Percentiles rank a stretch among this genome's conserved stretches.
These are phyloP conservation scores for Rosalia funebris DNA, from an alignment of 2,888 invertebrate genomes.

Conservation along the genomic window DNA sequence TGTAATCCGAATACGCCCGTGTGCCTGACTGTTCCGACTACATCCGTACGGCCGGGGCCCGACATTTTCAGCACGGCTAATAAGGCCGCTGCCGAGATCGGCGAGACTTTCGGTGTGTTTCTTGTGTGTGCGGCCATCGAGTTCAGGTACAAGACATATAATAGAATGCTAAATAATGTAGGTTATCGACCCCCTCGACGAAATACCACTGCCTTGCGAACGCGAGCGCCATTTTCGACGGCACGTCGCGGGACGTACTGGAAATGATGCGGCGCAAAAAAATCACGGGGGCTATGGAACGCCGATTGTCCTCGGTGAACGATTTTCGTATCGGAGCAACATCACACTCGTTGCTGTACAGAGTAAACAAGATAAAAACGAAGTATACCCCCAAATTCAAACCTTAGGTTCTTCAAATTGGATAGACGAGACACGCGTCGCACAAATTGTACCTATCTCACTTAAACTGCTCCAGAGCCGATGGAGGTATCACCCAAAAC, in stretches of 20 bases:
- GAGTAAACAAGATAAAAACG: too few species aligned
- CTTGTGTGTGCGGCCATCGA: conserved; percentile 53
- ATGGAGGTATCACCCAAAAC: too few species aligned
- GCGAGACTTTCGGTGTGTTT: conserved; percentile 41
- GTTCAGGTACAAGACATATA: conserved; percentile 59
- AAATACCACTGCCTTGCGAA: conserved; percentile 24
- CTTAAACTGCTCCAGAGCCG: too few species aligned
- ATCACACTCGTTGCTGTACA: too few species aligned
- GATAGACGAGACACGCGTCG: too few species aligned
- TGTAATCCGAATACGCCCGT: conserved; percentile 37
- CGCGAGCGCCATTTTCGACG: conserved; percentile 36
- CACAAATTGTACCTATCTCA: too few species aligned
- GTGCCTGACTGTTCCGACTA: conserved; percentile 8
- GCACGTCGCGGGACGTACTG: not conserved
- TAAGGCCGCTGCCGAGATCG: conserved; percentile 53
- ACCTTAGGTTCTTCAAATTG: too few species aligned
- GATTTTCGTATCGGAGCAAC: too few species aligned
- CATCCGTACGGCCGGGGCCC: conserved; percentile 20
- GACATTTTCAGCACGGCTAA: conserved; percentile 63
- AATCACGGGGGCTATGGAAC: not conserved
- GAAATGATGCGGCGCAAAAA: conserved; percentile 4
- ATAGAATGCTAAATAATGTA: conserved; percentile 64
- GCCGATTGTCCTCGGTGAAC: too few species aligned
- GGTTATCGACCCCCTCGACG: conserved; percentile 61
- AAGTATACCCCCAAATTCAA: too few species aligned